phyloP scores from a whole-genome alignment of 2,888 invertebrate genomes.

The Sericinus montela region DNA sequence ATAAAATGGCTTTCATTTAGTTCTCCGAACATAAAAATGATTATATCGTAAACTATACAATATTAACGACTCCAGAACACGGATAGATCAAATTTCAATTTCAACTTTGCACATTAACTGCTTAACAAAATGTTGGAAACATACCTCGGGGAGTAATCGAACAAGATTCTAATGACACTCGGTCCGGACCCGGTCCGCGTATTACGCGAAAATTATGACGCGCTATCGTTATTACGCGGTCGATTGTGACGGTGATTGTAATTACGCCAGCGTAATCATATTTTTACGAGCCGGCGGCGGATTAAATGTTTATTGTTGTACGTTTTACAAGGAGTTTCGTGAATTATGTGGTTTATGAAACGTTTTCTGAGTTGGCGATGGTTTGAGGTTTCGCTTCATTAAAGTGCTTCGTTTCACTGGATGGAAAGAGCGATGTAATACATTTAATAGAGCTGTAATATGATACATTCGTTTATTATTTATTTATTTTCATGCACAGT shows the following conservation, averaged over 20 bases:
- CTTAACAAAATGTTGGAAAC: conserved; percentile 51
- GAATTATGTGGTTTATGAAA: conserved; percentile 20
- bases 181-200: conserved; percentile 17
- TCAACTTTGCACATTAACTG: conserved; percentile 63
- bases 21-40: conserved; percentile 2
- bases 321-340: conserved; percentile 28
- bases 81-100: conserved; percentile 69
- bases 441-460: too few species aligned
- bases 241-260: conserved; percentile 29
- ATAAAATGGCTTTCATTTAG: not conserved
- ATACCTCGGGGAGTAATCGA: conserved; percentile 47
- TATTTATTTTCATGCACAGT: too few species aligned
- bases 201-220: conserved; percentile 5
- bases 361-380: not conserved
- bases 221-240: conserved; percentile 33
- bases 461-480: too few species aligned
- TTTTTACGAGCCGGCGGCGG: conserved; percentile 37
- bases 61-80: conserved; percentile 11
- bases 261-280: conserved; percentile 33
- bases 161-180: conserved; percentile 33
- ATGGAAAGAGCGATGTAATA: too few species aligned
- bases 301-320: conserved; percentile 34
- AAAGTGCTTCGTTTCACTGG: too few species aligned
- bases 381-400: not conserved
- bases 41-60: conserved; percentile 3